Conservation (phyloP, 2,888 invertebrate genomes). For the Keiferia lycopersicella region DNA sequence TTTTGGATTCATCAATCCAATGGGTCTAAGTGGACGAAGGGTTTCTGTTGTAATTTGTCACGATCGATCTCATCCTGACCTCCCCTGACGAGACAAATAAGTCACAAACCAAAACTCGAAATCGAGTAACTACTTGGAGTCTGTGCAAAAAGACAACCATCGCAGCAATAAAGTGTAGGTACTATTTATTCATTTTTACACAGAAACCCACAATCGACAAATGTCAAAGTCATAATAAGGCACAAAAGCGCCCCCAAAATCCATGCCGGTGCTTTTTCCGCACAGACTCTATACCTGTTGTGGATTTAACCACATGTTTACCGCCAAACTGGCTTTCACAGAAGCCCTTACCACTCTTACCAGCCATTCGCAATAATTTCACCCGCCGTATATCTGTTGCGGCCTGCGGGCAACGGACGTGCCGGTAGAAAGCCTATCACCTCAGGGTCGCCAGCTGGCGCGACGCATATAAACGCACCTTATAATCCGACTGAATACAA, state of each 20-base stretch:
- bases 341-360: conserved; percentile 9
- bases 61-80: too few relatives aligned
- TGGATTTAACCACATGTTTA: neutral
- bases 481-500: conserved; percentile 16
- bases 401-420: conserved; percentile 16
- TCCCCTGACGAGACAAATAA: neutral
- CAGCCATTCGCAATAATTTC: conserved; percentile 22
- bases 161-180: too few relatives aligned
- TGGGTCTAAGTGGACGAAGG: too few relatives aligned
- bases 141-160: too few relatives aligned
- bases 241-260: too few relatives aligned
- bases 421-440: conserved; percentile 25
- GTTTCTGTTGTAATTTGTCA: neutral
- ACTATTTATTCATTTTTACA: too few relatives aligned
- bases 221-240: too few relatives aligned
- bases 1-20: too few relatives aligned
- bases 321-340: neutral
- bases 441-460: conserved; percentile 18
- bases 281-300: neutral
- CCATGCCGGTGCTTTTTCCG: too few relatives aligned
- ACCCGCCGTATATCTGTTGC: conserved; percentile 20
- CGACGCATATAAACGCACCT: conserved; percentile 25
- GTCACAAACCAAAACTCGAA: neutral
- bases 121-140: neutral
- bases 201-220: too few relatives aligned